These are phyloP conservation scores for Tiphia femorata DNA, from an alignment of 2,888 invertebrate species.

Conservation along the genomic window DNA sequence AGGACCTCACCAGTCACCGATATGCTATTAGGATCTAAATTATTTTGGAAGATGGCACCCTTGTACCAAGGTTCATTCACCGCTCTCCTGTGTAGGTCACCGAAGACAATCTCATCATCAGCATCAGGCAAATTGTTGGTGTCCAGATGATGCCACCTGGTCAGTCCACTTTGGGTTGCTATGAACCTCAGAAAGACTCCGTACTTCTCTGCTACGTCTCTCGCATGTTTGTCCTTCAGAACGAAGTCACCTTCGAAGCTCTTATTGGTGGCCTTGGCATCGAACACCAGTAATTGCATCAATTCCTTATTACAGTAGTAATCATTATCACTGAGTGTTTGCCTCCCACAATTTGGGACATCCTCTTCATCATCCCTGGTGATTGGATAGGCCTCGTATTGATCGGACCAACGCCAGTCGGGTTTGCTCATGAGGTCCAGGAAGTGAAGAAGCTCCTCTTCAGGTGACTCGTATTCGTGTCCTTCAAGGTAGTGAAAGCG, in stretches of 20 bases:
- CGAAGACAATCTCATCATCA: constrained; percentile 74
- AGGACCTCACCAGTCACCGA: constrained; percentile 56
- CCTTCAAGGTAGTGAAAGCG: constrained; percentile 87
- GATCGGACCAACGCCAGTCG: constrained; percentile 76
- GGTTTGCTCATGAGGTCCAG: constrained; percentile 75
- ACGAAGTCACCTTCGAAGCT: constrained; percentile 65
- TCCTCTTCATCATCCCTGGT: constrained; percentile 42
- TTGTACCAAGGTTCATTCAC: constrained; percentile 94
- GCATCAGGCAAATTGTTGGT: constrained; percentile 26
- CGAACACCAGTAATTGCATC: constrained; percentile 87
- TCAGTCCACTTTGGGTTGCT: constrained; percentile 90
- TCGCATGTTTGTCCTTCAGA: constrained; percentile 13
- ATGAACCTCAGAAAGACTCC: constrained; percentile 85
- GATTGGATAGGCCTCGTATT: constrained; percentile 69
- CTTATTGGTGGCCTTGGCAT: constrained; percentile 80
- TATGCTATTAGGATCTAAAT: constrained; percentile 76
- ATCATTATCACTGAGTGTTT: constrained; percentile 76
- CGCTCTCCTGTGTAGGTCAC: constrained; percentile 80
- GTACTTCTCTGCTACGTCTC: constrained; percentile 74
- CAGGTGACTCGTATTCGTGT: constrained; percentile 80
- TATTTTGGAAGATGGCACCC: constrained; percentile 88
- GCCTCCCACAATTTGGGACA: constrained; percentile 57
- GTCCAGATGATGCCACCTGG: constrained; percentile 80
- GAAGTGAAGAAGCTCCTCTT: constrained; percentile 83
- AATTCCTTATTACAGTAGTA: constrained; percentile 89